Conservation (phyloP, 2,888 invertebrate species). For the Pollenia angustigena region DNA sequence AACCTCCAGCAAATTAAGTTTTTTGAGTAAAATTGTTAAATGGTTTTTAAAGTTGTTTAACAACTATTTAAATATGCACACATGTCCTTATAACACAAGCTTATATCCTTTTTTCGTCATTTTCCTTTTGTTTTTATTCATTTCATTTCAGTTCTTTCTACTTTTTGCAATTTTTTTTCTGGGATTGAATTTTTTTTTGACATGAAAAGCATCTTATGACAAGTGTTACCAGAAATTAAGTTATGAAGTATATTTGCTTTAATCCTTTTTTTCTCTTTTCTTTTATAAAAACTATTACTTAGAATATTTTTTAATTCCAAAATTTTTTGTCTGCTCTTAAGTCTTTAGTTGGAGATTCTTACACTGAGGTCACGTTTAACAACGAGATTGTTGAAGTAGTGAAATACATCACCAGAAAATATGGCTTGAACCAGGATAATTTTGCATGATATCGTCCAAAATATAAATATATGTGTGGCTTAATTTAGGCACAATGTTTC, state of each 20-base stretch:
- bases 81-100: slow-evolving; percentile 16
- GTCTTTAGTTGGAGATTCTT: no score
- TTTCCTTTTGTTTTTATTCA: slow-evolving; percentile 12
- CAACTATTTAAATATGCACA: slow-evolving; percentile 38
- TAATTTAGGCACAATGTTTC: no score
- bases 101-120: slow-evolving; percentile 6
- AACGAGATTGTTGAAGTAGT: no score
- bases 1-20: slow-evolving; percentile 42
- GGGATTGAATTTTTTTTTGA: not conserved
- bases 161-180: not conserved
- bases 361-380: no score
- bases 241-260: slow-evolving; percentile 43
- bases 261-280: not conserved
- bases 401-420: no score
- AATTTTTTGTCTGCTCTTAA: not conserved
- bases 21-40: slow-evolving; percentile 26
- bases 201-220: slow-evolving; percentile 39
- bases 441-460: no score
- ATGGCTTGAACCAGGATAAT: no score
- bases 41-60: slow-evolving; percentile 36
- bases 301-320: not conserved
- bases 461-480: no score
- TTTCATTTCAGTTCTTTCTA: not conserved
- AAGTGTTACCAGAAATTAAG: slow-evolving; percentile 49
- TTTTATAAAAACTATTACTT: not conserved